Evolutionary conservation across 2,888 invertebrate species (phyloP), one percentile per base, ranked within the genome.

Genomic region (Orchestes rusci): DNA sequence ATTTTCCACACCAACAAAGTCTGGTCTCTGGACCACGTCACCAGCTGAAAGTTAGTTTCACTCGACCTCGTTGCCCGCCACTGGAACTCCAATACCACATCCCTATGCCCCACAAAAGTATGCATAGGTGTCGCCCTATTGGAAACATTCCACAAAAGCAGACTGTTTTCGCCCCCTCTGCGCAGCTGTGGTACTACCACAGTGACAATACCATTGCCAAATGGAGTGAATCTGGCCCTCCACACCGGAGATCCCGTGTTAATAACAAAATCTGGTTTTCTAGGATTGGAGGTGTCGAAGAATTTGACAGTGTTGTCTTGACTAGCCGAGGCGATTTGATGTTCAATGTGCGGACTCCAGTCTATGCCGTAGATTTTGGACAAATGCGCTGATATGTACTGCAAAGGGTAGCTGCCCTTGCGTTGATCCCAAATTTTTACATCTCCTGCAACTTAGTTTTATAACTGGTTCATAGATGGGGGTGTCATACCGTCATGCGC

Each of bases 11-110:
- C 81, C 39, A 94, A 76, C 28, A 96, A 72, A 10, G 85, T 89
- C 62, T 94, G 92, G 72, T 96, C 95, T 62, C 90, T 82, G 0
- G 92, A 92, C 95, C 95, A 96, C 2, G 94, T 94, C 1, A 95
- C 83, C 33, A 96, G 71, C 64, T 95, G 90, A 61, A 81, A 84
- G 60, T 86, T 86, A 12, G 73, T 59, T 36, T 66, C 69, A 48
- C 71, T 72, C 27, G 63, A 59, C 54, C 69, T 71, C 59, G 81
- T 80, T 50, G 85, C 84, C 39, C 91, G 76, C 94, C 94, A 95
- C 52, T 91, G 90, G 76, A 95, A 95, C 60, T 95, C 94, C 45
- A 94, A 74, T 4, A 96, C 90, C 32, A 92, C 91, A 70, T 95
- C 94, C 4, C 87, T 84, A 61, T 95, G 94, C 0, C 94, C 94